A percentile compares a stretch with the other conserved stretches of the same genome.
Conservation (phyloP, 2,888 invertebrate genomes). For the Euphydryas editha region DNA sequence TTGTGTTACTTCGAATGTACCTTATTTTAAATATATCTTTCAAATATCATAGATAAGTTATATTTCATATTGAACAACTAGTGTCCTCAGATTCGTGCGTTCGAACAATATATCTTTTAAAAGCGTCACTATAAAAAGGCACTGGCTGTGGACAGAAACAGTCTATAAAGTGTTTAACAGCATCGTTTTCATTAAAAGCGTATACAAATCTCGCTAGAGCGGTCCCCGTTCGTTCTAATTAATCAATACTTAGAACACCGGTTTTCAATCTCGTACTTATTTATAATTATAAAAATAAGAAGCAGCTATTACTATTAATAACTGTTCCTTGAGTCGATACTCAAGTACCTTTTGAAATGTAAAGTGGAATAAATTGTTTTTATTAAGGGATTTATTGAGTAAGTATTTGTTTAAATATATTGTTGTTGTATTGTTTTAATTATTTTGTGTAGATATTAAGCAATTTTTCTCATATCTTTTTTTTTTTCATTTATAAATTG, state of each 20-base stretch:
- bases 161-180: conserved; percentile 10
- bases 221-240: conserved; percentile 32
- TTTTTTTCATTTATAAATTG: no score
- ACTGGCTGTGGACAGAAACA: background rate
- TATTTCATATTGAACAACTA: no score
- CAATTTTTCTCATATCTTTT: no score
- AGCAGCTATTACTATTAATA: background rate
- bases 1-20: no score
- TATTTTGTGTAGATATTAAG: no score
- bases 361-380: background rate
- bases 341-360: background rate
- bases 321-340: no score
- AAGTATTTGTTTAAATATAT: background rate
- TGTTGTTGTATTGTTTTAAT: no score
- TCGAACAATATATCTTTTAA: no score
- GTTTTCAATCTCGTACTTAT: conserved; percentile 25
- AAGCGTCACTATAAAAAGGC: no score
- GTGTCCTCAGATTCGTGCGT: no score
- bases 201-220: conserved; percentile 25
- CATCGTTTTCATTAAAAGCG: conserved; percentile 23
- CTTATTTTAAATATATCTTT: no score
- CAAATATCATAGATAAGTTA: no score
- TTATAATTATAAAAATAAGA: background rate
- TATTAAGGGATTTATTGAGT: background rate
- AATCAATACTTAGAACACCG: conserved; percentile 39